Base-by-base conservation (phyloP, 2,113 vertebrate species). In the Sitta europaea region DNA sequence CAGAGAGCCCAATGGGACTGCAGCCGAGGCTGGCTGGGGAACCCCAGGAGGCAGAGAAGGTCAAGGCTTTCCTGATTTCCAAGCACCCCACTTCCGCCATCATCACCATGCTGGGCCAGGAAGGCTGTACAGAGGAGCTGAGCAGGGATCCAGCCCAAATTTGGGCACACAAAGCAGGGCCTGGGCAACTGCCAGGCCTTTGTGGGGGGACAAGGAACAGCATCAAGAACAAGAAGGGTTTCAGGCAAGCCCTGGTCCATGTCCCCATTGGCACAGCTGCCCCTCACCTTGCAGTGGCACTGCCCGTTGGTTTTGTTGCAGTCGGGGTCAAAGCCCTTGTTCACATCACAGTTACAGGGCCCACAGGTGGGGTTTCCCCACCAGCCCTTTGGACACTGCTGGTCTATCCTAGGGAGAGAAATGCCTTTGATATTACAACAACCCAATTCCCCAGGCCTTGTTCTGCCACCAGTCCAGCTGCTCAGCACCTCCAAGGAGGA, bases 331-430 rank as follows among this genome's bases (percentile, higher is more conserved):
- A 99, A 99, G 77, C 99, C 99, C 96, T 99, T 99, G 88, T 95
- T 98, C 72, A 98, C 95, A 18, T 99, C 98, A 94, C 99, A 99
- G 98, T 99, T 98, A 96, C 99, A 99, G 4, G 99, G 99, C 54
- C 99, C 99, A 27, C 99, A 99, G 63, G 98, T 98, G 7, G 99
- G 99, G 96, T 97, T 99, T 17, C 99, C 99, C 99, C 99, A 99
- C 99, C 99, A 99, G 29, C 99, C 99, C 85, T 99, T 98, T 2
- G 99, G 99, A 90, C 99, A 99, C 86, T 99, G 99, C 95, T 99
- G 99, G 96, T 99, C 99, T 95, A 99, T 98, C 98, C 99, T 99
- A 93, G 57, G 65, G 79, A 84, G 74, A 93, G 71, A 70, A 96
- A 81, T 17, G 83, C 14, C 25, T 36, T 31, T 23, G 9, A n/a